phyloP scores from a whole-genome alignment of 2,888 invertebrate genomes.

The Leptinotarsa rubiginosa region DNA sequence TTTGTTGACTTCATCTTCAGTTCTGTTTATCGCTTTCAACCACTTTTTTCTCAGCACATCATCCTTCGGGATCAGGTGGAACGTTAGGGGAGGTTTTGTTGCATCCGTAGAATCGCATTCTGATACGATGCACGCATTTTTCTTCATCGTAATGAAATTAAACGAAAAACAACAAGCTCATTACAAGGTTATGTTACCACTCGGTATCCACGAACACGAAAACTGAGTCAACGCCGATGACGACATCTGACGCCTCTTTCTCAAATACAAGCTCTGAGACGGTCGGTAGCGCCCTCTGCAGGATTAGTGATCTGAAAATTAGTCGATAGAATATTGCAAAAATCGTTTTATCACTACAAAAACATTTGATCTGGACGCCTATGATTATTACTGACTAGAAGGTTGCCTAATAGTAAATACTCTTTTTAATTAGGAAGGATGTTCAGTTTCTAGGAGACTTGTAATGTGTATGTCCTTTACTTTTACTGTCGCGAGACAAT shows the following conservation, averaged over 20 bases:
- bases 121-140: slow-evolving; percentile 42
- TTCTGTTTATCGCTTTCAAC: slow-evolving; percentile 73
- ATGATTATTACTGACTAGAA: not conserved
- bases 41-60: slow-evolving; percentile 55
- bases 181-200: slow-evolving; percentile 46
- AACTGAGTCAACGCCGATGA: slow-evolving; percentile 24
- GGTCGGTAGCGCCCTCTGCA: slow-evolving; percentile 9
- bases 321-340: not conserved
- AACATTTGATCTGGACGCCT: slow-evolving; percentile 9
- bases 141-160: slow-evolving; percentile 39
- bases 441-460: too few relatives aligned
- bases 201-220: slow-evolving; percentile 40
- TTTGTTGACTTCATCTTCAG: slow-evolving; percentile 44
- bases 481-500: too few relatives aligned
- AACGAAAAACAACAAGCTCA: slow-evolving; percentile 41
- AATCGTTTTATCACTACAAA: not conserved
- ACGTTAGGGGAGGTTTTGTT: slow-evolving; percentile 32
- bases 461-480: too few relatives aligned
- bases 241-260: slow-evolving; percentile 26
- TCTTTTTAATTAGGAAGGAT: too few relatives aligned
- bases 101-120: slow-evolving; percentile 36
- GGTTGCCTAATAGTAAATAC: not conserved
- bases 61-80: slow-evolving; percentile 48
- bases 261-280: not conserved
- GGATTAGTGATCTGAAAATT: not conserved